Evolutionary conservation across 2,113 vertebrate species (phyloP).

Genomic region (Syrmaticus mikado): DNA sequence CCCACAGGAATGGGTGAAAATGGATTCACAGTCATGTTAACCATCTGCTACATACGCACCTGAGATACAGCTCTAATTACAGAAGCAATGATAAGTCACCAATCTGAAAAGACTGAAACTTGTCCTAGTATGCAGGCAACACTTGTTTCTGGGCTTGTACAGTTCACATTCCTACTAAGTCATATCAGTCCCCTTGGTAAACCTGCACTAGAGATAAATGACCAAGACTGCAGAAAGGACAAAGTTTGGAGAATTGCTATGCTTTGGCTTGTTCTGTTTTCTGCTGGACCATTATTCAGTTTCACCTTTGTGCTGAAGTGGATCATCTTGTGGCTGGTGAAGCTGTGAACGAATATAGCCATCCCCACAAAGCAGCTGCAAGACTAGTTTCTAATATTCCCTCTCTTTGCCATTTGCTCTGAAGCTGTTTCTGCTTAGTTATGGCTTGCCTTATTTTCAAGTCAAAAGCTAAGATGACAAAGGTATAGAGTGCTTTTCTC

Average conservation of each 20-base stretch:
- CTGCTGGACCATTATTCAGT: neutral
- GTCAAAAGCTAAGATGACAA: constrained; percentile 31
- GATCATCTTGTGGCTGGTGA: neutral
- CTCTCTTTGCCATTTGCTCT: neutral
- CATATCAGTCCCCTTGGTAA: neutral
- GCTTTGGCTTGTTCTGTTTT: neutral
- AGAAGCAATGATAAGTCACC: neutral
- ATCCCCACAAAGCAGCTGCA: neutral
- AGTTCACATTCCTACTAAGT: neutral
- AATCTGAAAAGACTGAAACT: neutral
- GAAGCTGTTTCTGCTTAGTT: constrained; percentile 59
- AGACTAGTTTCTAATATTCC: neutral
- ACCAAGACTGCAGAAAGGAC: neutral
- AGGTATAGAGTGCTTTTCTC: constrained; percentile 45
- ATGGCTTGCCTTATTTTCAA: constrained; percentile 41
- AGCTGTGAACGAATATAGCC: neutral
- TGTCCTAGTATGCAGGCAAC: neutral
- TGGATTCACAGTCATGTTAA: neutral
- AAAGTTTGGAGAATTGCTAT: neutral
- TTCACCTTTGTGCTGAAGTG: neutral
- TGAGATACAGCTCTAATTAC: neutral
- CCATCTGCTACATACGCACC: neutral
- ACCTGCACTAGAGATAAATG: neutral
- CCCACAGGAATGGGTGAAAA: neutral
- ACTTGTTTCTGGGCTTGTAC: neutral